Base-by-base conservation (phyloP, 2,113 vertebrate species). In the Vombatus ursinus region DNA sequence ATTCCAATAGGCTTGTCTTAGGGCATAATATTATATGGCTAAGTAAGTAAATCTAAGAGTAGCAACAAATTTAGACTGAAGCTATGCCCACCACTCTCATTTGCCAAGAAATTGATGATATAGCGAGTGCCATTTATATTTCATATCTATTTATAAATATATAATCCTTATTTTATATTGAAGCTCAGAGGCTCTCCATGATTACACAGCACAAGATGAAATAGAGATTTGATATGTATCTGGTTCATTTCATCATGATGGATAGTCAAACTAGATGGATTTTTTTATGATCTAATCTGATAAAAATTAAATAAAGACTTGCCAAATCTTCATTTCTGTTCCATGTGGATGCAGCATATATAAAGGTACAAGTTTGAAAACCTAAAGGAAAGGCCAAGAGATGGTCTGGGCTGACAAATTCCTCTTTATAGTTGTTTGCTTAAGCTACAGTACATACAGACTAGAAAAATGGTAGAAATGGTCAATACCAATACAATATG, bases 121-220 rank as follows among this genome's bases (percentile, higher is more conserved):
- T 98, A 98, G 97, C 97, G 96, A 98, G 97, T 97, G 96, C 96
- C 95, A 98, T 98, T 97, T 98, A 95, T 91, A 97, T 97, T 93
- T 94, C 95, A 90, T 95, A 92, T 96, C 95, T 97, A 96, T 93
- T 54, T 96, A 98, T 96, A 97, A 96, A 92, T 96, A 97, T 61
- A 93, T 96, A 91, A 94, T 93, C 92, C 23, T 97, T 94, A 68
- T 96, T 96, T 96, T 97, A 61, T 97, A 68, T 94, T 96, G 94
- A 97, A 93, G 95, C 93, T 97, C 91, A 94, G 95, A 97, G 89
- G 52, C 50, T 95, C 95, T 89, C 44, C 95, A 50, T 44, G n/a
- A 96, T 89, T 97, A 96, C 95, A 93, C 61, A 96, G 89, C 90
- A 96, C 50, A 94, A 84, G 2, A 37, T 97, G 31, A 95, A 96